Conservation (phyloP, 2,888 invertebrate genomes). For the Luperina testacea region DNA sequence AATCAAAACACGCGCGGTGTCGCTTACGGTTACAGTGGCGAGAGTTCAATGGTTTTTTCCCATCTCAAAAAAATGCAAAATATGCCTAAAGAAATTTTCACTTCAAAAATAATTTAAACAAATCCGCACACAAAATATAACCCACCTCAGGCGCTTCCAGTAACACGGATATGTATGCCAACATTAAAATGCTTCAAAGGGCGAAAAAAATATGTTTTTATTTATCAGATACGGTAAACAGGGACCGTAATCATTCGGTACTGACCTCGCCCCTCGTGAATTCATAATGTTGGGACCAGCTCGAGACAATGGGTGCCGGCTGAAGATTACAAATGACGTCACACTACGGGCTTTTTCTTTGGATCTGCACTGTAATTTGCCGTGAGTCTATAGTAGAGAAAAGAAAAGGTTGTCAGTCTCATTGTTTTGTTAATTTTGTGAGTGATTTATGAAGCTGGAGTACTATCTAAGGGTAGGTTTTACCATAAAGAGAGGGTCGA, state of each 20-base stretch:
- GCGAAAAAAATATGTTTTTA: conserved; percentile 41
- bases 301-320: conserved; percentile 43
- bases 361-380: conserved; percentile 33
- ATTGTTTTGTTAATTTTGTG: conserved; percentile 40
- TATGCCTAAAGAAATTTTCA: too few species aligned
- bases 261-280: conserved; percentile 57
- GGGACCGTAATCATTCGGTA: conserved; percentile 57
- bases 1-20: too few species aligned
- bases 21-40: too few species aligned
- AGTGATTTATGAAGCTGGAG: conserved; percentile 39
- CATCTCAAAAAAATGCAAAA: too few species aligned
- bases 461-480: neutral
- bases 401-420: conserved; percentile 24
- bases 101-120: conserved; percentile 21
- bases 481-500: conserved; percentile 8
- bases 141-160: conserved; percentile 26
- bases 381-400: conserved; percentile 17
- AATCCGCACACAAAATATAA: conserved; percentile 28
- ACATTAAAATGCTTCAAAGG: conserved; percentile 45
- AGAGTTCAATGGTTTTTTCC: too few species aligned
- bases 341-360: conserved; percentile 23
- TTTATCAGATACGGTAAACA: conserved; percentile 51
- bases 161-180: conserved; percentile 29
- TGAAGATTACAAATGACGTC: conserved; percentile 57
- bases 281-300: conserved; percentile 53